Conservation (phyloP, 2,888 invertebrate genomes). For the Rapana venosa region DNA sequence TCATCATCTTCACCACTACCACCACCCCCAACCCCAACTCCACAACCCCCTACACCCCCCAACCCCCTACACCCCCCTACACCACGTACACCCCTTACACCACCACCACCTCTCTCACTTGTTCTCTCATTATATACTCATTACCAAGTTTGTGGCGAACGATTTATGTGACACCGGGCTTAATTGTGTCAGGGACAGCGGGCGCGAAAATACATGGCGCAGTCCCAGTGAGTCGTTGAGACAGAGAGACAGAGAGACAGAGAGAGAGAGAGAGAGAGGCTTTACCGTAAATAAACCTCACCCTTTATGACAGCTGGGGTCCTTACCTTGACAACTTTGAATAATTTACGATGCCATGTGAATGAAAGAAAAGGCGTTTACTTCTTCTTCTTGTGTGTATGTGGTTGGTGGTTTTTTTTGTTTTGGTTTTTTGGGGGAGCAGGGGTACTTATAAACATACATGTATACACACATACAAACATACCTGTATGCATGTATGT, state of each 20-base stretch:
- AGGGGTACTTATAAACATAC: too few species aligned
- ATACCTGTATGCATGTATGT: neutral
- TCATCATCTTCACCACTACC: neutral
- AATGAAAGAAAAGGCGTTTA: neutral
- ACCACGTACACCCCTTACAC: neutral
- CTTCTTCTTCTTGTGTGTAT: too few species aligned
- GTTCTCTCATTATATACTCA: neutral
- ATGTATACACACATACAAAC: too few species aligned
- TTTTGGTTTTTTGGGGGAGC: neutral
- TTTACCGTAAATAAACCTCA: neutral
- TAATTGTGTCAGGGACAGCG: neutral
- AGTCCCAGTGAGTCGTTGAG: neutral
- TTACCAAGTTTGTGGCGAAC: neutral
- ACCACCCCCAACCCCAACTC: neutral
- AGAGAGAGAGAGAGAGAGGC: neutral
- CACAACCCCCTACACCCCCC: neutral
- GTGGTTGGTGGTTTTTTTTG: neutral
- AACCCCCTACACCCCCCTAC: neutral
- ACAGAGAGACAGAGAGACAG: neutral
- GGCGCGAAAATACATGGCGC: neutral
- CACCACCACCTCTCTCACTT: neutral
- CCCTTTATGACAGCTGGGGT: neutral
- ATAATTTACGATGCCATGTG: neutral
- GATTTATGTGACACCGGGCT: neutral
- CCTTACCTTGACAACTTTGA: neutral